Evolutionary conservation across 2,113 vertebrate species (phyloP), one percentile per base, ranked within the genome.

Genomic region (Cervus canadensis): DNA sequence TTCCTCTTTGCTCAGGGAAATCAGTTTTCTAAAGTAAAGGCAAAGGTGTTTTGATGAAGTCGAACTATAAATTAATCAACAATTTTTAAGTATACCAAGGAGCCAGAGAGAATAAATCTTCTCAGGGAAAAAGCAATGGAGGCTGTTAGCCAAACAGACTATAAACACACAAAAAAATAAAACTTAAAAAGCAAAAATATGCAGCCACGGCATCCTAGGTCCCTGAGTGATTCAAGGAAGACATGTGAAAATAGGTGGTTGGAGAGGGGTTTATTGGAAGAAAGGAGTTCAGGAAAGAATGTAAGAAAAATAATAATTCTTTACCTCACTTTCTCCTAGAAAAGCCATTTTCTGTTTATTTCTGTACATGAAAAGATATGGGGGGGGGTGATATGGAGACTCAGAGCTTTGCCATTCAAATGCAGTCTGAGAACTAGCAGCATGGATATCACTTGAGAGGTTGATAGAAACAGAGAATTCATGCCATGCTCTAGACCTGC

Each of bases 21-120:
- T 93, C 14, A 30, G 43, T 85, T 88, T 95, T 83, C 17, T 9
- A 88, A 92, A 94, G 14, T 83, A 93, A 89, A 89, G 14, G 23
- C 64, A 95, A 9, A 23, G 14, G 5, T 50, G 25, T 48, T 95
- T 74, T 94, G 15, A 56, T 74, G 19, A 90, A 62, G 56, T 45
- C 45, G 9, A 5, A 40, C 50, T 50, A 79, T 21, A 62, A 84
- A 48, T 7, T 56, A 71, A 71, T 74, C 52, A n/a, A 15, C 13
- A 43, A 10, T 28, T 83, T 94, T 96, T 74, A 12, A 79, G 45
- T 10, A 71, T 56, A 81, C 5, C 67, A 87, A 84, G 71, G 8
- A 25, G 56, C 13, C 7, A 81, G 8, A 84, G 43, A 78, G n/a
- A 86, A 28, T 78, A 74, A 28, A 40, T 89, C 8, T 88, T 59